These are phyloP conservation scores for Drosophila histrio DNA, from an alignment of 2,888 invertebrate genomes.

Conservation along the genomic window DNA sequence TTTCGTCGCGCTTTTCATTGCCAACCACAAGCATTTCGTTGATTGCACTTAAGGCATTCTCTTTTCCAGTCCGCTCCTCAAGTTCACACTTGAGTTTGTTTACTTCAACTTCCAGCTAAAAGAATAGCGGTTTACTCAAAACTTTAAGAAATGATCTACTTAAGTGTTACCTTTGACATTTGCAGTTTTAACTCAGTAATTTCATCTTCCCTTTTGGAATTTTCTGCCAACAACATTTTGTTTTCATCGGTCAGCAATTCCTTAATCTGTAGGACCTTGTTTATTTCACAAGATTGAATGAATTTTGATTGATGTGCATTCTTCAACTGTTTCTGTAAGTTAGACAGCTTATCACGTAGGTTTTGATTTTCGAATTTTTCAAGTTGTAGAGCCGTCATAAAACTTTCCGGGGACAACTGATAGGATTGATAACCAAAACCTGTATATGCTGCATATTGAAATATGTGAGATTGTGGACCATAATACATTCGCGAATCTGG, in stretches of 20 bases:
- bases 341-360: neutral
- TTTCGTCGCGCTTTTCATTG: constrained; percentile 17
- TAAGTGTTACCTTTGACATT: neutral
- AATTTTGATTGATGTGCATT: neutral
- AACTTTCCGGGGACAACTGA: neutral
- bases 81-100: neutral
- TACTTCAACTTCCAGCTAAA: constrained; percentile 6
- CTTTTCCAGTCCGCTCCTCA: neutral
- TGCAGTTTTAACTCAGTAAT: neutral
- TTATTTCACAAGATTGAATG: neutral
- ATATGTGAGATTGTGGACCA: neutral
- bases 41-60: neutral
- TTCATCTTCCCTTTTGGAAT: neutral
- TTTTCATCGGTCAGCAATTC: neutral
- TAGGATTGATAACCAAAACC: neutral
- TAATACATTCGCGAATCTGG: neutral
- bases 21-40: constrained; percentile 28
- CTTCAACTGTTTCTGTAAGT: neutral
- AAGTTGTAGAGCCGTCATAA: neutral
- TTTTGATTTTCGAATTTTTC: neutral
- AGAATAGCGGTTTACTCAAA: neutral
- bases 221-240: neutral
- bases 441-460: neutral
- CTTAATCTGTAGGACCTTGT: neutral
- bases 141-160: too few relatives aligned